Evolutionary conservation across 1,140 invertebrate genomes (phyloP), one percentile per base, ranked within the genome.

Genomic region (Listronotus oregonensis): DNA sequence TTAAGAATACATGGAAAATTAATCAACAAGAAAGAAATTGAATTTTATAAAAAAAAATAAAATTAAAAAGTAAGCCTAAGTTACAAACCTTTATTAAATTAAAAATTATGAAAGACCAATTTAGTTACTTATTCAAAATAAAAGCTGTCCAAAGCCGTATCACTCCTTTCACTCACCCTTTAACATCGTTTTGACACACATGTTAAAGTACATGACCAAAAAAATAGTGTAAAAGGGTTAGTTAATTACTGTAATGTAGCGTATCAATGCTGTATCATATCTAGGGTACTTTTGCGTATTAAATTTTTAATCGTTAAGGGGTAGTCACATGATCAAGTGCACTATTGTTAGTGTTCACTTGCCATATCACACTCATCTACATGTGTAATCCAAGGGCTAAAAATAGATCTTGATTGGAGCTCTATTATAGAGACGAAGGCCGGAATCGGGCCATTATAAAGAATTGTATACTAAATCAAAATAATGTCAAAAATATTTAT

Each of bases 301-400:
- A 51, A 54, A 37, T 40, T 50, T 59, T 58, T 59, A 68, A 66
- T 69, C 32, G 59, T 17, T 15, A 55, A 47, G 50, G 63, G 62
- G 46, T 62, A 63, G 59, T 49, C 67, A 40, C 61, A 65, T 67
- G 73, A 74, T 74, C 73, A 74, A 74, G 73, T 74, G 73, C 67
- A 70, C 59, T 63, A 73, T 74, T 74, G 67, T 73, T 51, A 42
- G 39, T 52, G 67, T 60, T 67, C 72, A 73, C 71, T 54, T 62
- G 43, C 59, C 73, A 67, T 71, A 61, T 56, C 70, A 57, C 42
- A 58, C 54, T 62, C 49, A 52, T 74, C 62, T 68, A 70, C 68
- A 71, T 69, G 59, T 68, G 32, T 61, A 50, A 60, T 58, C 40
- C 58, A 31, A 17, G 60, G 40, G 18, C 12, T 54, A 39, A 58